A percentile compares a stretch with the other conserved stretches of the same genome.
These are phyloP conservation scores for Phenacoccus solenopsis DNA, from an alignment of 1,140 invertebrate genomes.

Conservation along the genomic window DNA sequence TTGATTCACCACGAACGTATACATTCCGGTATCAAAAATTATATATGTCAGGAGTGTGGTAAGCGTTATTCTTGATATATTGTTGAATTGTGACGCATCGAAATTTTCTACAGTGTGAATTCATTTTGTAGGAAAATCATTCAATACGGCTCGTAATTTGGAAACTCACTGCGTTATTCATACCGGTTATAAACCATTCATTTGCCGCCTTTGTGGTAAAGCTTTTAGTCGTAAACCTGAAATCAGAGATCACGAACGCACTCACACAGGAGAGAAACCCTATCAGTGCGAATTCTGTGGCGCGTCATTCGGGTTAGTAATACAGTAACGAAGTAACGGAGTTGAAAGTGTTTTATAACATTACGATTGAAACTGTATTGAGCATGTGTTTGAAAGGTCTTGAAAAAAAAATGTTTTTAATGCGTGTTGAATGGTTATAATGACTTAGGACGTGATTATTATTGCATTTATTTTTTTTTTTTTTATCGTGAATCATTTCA, in stretches of 20 bases:
- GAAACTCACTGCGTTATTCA: constrained; percentile 60
- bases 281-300: constrained; percentile 70
- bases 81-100: background rate
- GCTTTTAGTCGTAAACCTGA: constrained; percentile 60
- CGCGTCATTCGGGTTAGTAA: constrained; percentile 43
- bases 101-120: background rate
- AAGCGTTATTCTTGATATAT: constrained; percentile 31
- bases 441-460: no score
- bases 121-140: constrained; percentile 47
- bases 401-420: no score
- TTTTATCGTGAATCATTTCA: no score
- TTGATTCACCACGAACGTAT: constrained; percentile 57
- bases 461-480: no score
- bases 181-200: constrained; percentile 53
- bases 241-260: constrained; percentile 62
- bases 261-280: constrained; percentile 75
- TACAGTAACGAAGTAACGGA: background rate
- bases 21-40: constrained; percentile 53
- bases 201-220: constrained; percentile 56
- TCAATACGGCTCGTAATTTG: constrained; percentile 58
- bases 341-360: background rate
- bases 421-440: no score
- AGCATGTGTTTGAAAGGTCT: no score
- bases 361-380: no score
- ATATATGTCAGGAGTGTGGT: constrained; percentile 57